Base-by-base conservation (phyloP, 2,113 vertebrate genomes). In the Pelvicachromis taeniatus region DNA sequence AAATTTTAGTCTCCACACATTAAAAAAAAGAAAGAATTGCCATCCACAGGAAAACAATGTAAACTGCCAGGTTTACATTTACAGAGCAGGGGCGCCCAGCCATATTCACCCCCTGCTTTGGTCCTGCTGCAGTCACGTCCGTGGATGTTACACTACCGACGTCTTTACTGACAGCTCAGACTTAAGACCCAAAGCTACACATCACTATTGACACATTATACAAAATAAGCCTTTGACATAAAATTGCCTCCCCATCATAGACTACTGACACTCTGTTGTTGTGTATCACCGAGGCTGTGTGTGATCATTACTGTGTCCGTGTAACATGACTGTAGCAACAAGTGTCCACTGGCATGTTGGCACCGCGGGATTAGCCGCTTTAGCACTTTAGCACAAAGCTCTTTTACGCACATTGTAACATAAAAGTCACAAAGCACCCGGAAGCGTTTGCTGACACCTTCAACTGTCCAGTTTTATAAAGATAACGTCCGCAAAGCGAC, bases 401-500 rank as follows among this genome's bases (percentile, higher is more conserved):
- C 38, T 29, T n/a, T 3, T 3, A 10, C 3, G 1, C 6, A 50
- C n/a, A 17, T 12, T 42, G 9, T 48, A n/a, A 38, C 33, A 2
- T n/a, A 16, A 12, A 35, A 2, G 9, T 45, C 2, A 29, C 17
- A 9, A 7, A 7, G 59, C 11, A 54, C 7, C 2, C 12, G n/a
- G 11, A 10, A 17, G 16, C 19, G 35, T 23, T 11, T 31, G 23
- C 38, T 81, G 86, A 78, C 88, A 84, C 48, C 14, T 7, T 29
- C 4, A 5, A 56, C 19, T 7, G 23, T 29, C 59, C 16, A 1
- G 42, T 56, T 52, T 38, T 40, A 65, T 0, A 61, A 8, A 21
- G 12, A 59, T 13, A 56, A 75, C 89, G 89, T 90, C 92, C 90
- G 85, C 83, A 42, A 11, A n/a, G 52, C 78, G 26, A 58, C 82